These are phyloP conservation scores for Anolis carolinensis DNA, from an alignment of 2,113 vertebrate genomes.

Conservation along the genomic window DNA sequence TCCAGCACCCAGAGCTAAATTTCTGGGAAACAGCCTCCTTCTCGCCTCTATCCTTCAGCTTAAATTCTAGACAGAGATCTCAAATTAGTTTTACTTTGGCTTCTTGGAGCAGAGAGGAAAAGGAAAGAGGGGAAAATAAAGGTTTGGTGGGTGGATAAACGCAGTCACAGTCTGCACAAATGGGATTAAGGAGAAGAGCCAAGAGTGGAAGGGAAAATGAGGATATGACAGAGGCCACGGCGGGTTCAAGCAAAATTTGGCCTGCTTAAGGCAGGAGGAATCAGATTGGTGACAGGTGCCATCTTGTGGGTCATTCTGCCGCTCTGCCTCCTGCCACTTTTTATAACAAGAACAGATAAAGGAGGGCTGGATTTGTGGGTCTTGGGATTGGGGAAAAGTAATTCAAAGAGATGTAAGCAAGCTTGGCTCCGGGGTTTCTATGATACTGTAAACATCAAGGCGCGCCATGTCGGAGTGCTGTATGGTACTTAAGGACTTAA, in stretches of 20 bases:
- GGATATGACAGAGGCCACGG: conserved; percentile 93
- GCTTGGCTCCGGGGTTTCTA: conserved; percentile 66
- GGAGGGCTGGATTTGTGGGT: conserved; percentile 68
- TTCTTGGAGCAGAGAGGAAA: conserved; percentile 50
- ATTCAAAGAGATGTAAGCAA: conserved; percentile 76
- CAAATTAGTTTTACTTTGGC: conserved; percentile 73
- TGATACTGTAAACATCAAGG: conserved; percentile 65
- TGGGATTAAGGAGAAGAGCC: conserved; percentile 80
- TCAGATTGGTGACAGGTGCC: conserved; percentile 96
- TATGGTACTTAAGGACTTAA: conserved; percentile 63
- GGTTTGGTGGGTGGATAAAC: conserved; percentile 68
- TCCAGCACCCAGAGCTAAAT: conserved; percentile 9
- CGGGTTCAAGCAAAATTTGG: conserved; percentile 99
- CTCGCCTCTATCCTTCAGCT: conserved; percentile 29
- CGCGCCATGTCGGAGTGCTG: conserved; percentile 51
- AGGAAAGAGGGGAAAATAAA: conserved; percentile 40
- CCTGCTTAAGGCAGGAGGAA: conserved; percentile 93
- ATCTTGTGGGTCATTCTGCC: conserved; percentile 98
- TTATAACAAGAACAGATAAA: conserved; percentile 88
- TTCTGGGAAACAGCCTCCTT: rapidly evolving
- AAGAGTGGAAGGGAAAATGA: conserved; percentile 92
- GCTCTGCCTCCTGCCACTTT: conserved; percentile 96
- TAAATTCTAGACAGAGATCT: conserved; percentile 66
- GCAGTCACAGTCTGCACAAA: conserved; percentile 64
- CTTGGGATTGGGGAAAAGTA: conserved; percentile 70